Evolutionary conservation across 2,888 invertebrate species (phyloP), one percentile per base, ranked within the genome.

Genomic region (Odontocolon sp.): DNA sequence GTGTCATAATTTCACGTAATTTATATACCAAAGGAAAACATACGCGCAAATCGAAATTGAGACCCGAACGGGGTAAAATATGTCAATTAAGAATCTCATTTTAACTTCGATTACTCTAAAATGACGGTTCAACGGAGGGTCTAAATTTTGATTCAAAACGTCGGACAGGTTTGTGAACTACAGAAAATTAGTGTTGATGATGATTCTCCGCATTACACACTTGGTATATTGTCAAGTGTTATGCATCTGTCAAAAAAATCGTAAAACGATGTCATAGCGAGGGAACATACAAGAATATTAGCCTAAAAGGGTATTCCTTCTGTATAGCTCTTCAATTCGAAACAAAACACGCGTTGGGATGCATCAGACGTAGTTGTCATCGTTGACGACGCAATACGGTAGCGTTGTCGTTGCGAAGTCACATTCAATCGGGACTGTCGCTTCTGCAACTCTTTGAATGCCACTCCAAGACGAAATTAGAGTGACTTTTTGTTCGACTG

Each of bases 401-500:
- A 38, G 38, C 56, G 38, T 66, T 63, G 61, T 69, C 63, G 64
- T 59, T 45, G 57, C 18, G 56, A 45, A 67, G 71, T 50, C 61
- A 75, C 74, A 67, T 78, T 70, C 66, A 78, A 74, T 74, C 70
- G 78, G 68, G 78, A 57, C 67, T 61, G 54, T 42, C 42, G 57
- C 21, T 36, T n/a, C 36, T 26, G 57, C 54, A 38, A 63, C 75
- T 77, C 78, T 79, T 77, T 68, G 80, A 79, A 80, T 72, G 72
- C 77, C 70, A 71, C 79, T 78, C 68, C 63, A 79, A 80, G 82
- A 82, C 84, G 52, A 84, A 84, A 85, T 85, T 85, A 83, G 82
- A 85, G 85, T 85, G 84, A 84, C 80, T 85, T 81, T 83, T 84
- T 85, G 84, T 85, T 77, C 76, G 57, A 75, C 66, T 59, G 57